These are phyloP conservation scores for Gila robusta DNA, from an alignment of 2,797 vertebrate species.

Conservation along the genomic window DNA sequence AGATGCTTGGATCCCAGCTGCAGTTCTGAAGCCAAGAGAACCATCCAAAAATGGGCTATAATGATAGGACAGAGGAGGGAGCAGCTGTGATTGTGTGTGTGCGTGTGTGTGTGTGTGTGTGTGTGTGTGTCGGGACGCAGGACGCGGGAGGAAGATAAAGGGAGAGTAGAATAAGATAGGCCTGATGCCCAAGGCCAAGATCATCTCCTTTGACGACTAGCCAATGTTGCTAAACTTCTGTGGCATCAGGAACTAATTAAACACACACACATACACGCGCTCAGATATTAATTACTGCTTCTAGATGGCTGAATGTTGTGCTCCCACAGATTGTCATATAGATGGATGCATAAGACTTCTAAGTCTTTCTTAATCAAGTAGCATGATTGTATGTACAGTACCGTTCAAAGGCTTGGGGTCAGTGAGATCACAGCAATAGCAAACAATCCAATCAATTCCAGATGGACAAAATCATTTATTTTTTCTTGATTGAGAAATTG, in stretches of 20 bases:
- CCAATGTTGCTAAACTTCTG: conserved; percentile 43
- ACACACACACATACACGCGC: not conserved
- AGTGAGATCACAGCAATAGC: not conserved
- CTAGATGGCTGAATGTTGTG: conserved; percentile 16
- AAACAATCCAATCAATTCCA: not conserved
- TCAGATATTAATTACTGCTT: conserved; percentile 34
- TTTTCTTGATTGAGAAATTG: not conserved
- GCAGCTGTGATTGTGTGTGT: conserved; percentile 35
- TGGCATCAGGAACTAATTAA: conserved; percentile 39
- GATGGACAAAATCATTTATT: not conserved
- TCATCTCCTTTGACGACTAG: conserved; percentile 37
- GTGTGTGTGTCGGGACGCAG: conserved; percentile 7
- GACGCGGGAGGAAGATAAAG: conserved; percentile 3
- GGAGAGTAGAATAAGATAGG: conserved; percentile 38
- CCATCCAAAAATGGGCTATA: conserved; percentile 47
- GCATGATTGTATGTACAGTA: not conserved
- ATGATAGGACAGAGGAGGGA: conserved; percentile 40
- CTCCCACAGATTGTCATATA: not conserved
- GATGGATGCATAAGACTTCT: not conserved
- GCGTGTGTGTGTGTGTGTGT: conserved; percentile 32
- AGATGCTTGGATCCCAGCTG: conserved; percentile 27
- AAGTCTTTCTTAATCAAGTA: not conserved
- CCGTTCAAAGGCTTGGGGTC: not conserved
- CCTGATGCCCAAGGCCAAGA: conserved; percentile 41
- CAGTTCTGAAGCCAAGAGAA: conserved; percentile 38